Percentiles rank a stretch among this genome's conserved stretches.
phyloP scores from a whole-genome alignment of 2,797 vertebrate species.

The Protosalanx chinensis region DNA sequence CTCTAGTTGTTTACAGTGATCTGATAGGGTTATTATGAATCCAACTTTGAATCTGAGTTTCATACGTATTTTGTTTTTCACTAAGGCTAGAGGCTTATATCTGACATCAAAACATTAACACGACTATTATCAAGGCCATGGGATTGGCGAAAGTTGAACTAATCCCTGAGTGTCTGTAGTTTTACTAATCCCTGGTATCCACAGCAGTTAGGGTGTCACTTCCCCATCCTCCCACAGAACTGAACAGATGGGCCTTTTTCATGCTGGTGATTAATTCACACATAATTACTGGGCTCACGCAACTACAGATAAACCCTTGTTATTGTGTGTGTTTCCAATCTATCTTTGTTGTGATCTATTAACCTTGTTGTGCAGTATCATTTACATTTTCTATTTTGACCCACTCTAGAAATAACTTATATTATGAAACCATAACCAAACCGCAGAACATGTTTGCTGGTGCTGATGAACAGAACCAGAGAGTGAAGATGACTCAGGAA shows the following conservation, averaged over 20 bases:
- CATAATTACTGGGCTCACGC: constrained; percentile 43
- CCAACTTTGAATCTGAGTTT: no score
- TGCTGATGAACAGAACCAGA: background rate
- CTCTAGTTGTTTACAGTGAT: constrained; percentile 6
- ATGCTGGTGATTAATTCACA: constrained; percentile 56
- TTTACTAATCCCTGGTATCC: constrained; percentile 50
- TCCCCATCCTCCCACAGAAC: constrained; percentile 30
- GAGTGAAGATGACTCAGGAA: background rate
- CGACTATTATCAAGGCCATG: constrained; percentile 21
- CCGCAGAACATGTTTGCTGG: background rate
- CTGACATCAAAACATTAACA: constrained; percentile 16
- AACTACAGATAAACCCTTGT: constrained; percentile 38
- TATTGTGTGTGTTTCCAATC: constrained; percentile 20
- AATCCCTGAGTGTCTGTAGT: constrained; percentile 21
- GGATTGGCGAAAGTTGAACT: constrained; percentile 12
- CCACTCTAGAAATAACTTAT: background rate
- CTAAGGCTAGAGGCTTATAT: background rate
- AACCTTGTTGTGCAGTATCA: constrained; percentile 4
- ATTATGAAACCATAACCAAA: background rate
- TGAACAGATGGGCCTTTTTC: constrained; percentile 59
- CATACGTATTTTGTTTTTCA: constrained; percentile 5
- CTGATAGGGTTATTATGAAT: background rate
- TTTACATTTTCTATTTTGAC: constrained; percentile 38
- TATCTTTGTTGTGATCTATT: constrained; percentile 32
- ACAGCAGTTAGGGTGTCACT: constrained; percentile 48